Evolutionary conservation across 64 coral and sea anemone species (phyloP), one percentile per base, ranked within the genome.

Genomic region (Actinia equina): DNA sequence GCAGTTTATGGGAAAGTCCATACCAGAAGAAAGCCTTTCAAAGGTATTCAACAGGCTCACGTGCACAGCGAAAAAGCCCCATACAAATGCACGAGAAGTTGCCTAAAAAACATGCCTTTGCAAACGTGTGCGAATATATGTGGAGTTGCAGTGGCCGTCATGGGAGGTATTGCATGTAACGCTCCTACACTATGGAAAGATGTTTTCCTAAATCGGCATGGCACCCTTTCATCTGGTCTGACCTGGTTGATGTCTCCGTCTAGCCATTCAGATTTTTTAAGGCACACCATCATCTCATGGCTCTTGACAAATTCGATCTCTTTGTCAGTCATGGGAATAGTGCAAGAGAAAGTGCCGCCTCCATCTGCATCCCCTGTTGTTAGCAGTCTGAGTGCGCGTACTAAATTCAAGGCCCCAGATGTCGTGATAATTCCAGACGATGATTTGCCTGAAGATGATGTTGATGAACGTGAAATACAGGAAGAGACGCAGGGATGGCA

Each of bases 71-170:
- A n/a, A n/a, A n/a, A n/a, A n/a, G n/a, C n/a, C n/a, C n/a, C n/a
- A n/a, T n/a, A n/a, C n/a, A n/a, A n/a, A n/a, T n/a, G n/a, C n/a
- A n/a, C n/a, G n/a, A n/a, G n/a, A n/a, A n/a, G n/a, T n/a, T n/a
- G n/a, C n/a, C n/a, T n/a, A n/a, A n/a, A n/a, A n/a, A n/a, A n/a
- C n/a, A n/a, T n/a, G n/a, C n/a, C n/a, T n/a, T 16, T 91, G 22
- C 89, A 91, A 80, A 91, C 89, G 20, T 91, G 89, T 65, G 42
- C 19, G 53, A 86, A 61, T 80, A 67, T 91, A 43, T 91, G 89
- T 79, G 83, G 83, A 60, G 89, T 91, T 77, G 84, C 57, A 22
- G 89, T 52, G 41, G 82, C 76, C 20, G 71, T 86, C 23, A 84
- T 86, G 43, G 89, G 51, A 77, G 84, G 83, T 18, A 91, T 91